phyloP scores from a whole-genome alignment of 1,140 invertebrate genomes.

The Scylla paramamosain region DNA sequence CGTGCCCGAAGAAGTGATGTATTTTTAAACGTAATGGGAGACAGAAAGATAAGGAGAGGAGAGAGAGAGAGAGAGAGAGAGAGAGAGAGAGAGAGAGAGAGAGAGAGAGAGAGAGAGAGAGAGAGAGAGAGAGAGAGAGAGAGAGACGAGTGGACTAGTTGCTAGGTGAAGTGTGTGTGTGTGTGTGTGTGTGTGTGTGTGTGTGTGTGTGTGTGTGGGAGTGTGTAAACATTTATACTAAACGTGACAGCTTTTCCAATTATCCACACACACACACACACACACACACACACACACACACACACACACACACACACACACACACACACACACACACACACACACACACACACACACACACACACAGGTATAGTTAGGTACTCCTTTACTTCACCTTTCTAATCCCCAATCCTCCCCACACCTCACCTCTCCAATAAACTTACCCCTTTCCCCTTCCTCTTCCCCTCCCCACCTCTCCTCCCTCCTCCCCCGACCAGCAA shows the following conservation, averaged over 20 bases:
- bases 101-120: background rate
- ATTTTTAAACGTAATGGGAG: background rate
- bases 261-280: conserved; percentile 32
- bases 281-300: conserved; percentile 28
- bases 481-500: no score
- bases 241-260: background rate
- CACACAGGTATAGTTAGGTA: no score
- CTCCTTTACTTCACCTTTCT: no score
- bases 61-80: background rate
- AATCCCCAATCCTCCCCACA: no score
- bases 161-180: background rate
- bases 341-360: no score
- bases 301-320: no score
- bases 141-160: background rate
- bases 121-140: background rate
- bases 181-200: conserved; percentile 34
- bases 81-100: background rate
- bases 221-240: background rate
- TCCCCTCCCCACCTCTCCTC: no score
- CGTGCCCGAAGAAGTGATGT: background rate
- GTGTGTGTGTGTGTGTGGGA: background rate
- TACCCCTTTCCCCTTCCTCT: no score
- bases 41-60: background rate
- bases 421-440: background rate
- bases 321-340: no score